These are phyloP conservation scores for Clarias batrachus DNA, from an alignment of 2,113 vertebrate genomes.

Conservation along the genomic window DNA sequence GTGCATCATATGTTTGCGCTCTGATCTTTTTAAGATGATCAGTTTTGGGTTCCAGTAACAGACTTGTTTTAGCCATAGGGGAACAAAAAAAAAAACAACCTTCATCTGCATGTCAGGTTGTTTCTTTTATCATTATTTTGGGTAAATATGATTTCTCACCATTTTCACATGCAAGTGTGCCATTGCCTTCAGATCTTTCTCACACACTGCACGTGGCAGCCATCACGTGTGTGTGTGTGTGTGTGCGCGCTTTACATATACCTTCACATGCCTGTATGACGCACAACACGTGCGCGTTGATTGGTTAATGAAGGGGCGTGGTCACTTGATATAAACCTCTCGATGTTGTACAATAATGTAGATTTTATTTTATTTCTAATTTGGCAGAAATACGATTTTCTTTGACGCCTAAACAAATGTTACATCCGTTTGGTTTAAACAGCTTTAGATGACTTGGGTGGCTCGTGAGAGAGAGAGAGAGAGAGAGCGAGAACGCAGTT, in stretches of 20 bases:
- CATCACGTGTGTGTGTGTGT: background rate
- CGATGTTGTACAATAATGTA: background rate
- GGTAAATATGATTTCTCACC: background rate
- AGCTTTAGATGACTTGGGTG: background rate
- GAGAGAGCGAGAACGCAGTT: slow-evolving; percentile 10
- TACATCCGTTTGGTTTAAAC: background rate
- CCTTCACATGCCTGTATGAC: no score
- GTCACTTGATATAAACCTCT: background rate
- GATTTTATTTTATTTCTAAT: background rate
- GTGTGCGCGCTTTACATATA: background rate
- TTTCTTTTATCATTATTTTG: no score
- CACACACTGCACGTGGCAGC: background rate
- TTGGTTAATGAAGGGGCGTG: background rate
- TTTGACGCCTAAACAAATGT: no score
- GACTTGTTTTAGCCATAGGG: no score
- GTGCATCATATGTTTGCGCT: no score
- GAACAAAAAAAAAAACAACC: no score
- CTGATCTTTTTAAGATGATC: no score
- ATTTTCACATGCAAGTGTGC: background rate
- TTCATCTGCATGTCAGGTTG: no score
- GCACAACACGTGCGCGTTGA: background rate
- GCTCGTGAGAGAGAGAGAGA: background rate
- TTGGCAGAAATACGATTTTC: no score
- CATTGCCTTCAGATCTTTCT: background rate
- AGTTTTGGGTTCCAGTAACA: no score